phyloP scores from a whole-genome alignment of 1,140 invertebrate genomes.

The Cydia splendana region DNA sequence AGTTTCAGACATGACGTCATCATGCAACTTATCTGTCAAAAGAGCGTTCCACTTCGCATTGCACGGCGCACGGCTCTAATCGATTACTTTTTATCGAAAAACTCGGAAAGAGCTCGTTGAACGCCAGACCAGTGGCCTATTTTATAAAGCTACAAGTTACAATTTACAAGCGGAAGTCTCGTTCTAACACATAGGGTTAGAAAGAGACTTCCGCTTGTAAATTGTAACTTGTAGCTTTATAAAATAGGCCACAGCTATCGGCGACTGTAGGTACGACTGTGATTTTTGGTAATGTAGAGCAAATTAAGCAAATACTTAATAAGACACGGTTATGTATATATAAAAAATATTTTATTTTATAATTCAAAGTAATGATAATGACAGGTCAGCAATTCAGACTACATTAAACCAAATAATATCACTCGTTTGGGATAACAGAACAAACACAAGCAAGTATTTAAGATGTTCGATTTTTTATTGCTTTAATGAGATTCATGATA shows the following conservation, averaged over 20 bases:
- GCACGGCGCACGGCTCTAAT: not conserved
- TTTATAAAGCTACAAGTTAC: too few relatives aligned
- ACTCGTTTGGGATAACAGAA: conserved; percentile 19
- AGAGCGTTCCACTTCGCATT: not conserved
- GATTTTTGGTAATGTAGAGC: too few relatives aligned
- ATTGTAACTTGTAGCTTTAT: too few relatives aligned
- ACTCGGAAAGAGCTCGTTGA: too few relatives aligned
- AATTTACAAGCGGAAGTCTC: too few relatives aligned
- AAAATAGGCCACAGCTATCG: too few relatives aligned
- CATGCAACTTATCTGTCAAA: conserved; percentile 7
- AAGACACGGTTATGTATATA: conserved; percentile 28
- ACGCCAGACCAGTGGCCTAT: too few relatives aligned
- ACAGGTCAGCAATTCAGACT: not conserved
- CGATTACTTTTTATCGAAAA: too few relatives aligned
- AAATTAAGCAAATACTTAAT: conserved; percentile 2
- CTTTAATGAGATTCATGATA: not conserved
- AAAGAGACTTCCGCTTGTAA: too few relatives aligned
- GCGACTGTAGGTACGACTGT: too few relatives aligned
- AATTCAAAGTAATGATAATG: not conserved
- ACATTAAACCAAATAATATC: conserved; percentile 15
- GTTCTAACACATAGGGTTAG: too few relatives aligned
- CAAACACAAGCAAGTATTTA: not conserved
- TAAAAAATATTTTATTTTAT: conserved; percentile 37
- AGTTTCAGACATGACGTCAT: not conserved
- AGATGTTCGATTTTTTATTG: not conserved